Evolutionary conservation across 1,140 invertebrate species (phyloP), one percentile per base, ranked within the genome.

Genomic region (Coptotermes formosanus): DNA sequence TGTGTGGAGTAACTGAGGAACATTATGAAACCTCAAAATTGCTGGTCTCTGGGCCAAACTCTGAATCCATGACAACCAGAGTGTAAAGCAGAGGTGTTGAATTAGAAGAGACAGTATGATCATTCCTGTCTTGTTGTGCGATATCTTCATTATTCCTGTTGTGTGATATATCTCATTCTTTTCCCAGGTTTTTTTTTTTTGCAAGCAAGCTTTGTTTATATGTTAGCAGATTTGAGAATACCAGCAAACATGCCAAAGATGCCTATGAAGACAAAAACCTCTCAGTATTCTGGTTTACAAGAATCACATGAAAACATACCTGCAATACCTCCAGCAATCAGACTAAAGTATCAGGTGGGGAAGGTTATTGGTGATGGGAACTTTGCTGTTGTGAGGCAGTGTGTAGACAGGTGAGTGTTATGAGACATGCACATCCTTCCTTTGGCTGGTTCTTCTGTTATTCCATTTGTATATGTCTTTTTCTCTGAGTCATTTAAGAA

Each of bases 381-480:
- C 92, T 99, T 99, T 92, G 97, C 97, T 55, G 94, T 97, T 88
- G 97, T 98, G 43, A 92, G 96, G 81, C 93, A 95, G 89, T 97
- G 97, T 90, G 93, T 93, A 89, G 93, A 97, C 89, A 95, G 94
- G 93, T 94, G 52, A 55, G 52, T 19, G 52, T 55, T 55, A 55
- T 21, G 14, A 55, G 19, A 48, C 14, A 9, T 48, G 14, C 45
- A 12, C 9, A 6, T 9, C 14, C 45, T 48, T 48, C 0, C 14
- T 12, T 48, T 12, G 14, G 45, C 45, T 16, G 14, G 9, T 16
- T 48, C 14, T 48, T 12, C 45, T 6, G 6, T 12, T 48, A 12
- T 48, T 7, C 45, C 38, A 38, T 4, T 38, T 48, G 45, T 48
- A 48, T 48, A 48, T 48, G 45, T 48, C 45, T 16, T 48, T 48